Evolutionary conservation across 2,888 invertebrate genomes (phyloP), one percentile per base, ranked within the genome.

Genomic region (Andricus curvator): DNA sequence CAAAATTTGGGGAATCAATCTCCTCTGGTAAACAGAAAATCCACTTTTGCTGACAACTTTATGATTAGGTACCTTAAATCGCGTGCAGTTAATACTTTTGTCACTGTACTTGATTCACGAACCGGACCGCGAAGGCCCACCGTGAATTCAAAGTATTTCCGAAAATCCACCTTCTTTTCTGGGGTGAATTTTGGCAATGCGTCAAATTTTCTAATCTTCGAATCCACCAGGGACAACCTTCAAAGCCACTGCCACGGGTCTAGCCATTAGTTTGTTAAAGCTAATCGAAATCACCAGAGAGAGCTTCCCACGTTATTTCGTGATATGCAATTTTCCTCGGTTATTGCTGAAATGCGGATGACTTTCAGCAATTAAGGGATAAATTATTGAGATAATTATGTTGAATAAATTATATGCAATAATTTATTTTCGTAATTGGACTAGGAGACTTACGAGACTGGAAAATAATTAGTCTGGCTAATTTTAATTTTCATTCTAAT

Each of bases 181-280:
- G 29, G 33, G 25, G 51, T 25, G 33, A 20, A 22, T 80, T 56
- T 84, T 85, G 85, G 85, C 85, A 83, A 64, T 44, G 56, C 83
- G 82, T 81, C 85, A 85, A 85, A 85, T 83, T 78, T 79, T 74
- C 76, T 68, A 78, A 79, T 83, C 81, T 84, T 82, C 82, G 48
- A 82, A 84, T 81, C 81, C 83, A 80, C 78, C 77, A 79, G 84
- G 82, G 79, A 84, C 83, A 83, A 80, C 85, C 85, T 85, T 85
- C 84, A 85, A 85, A 83, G 82, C 85, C 85, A 84, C 83, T 84
- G 85, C 84, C 84, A 85, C 83, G 85, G 85, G 81, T 83, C 83
- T 82, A 81, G 81, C 82, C 84, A 85, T 84, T 84, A 84, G 56
- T 74, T 74, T 56, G 9, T 74, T 56, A 56, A 68, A 56, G 25